phyloP scores from a whole-genome alignment of 1,140 invertebrate genomes.

The Drosophila willistoni region DNA sequence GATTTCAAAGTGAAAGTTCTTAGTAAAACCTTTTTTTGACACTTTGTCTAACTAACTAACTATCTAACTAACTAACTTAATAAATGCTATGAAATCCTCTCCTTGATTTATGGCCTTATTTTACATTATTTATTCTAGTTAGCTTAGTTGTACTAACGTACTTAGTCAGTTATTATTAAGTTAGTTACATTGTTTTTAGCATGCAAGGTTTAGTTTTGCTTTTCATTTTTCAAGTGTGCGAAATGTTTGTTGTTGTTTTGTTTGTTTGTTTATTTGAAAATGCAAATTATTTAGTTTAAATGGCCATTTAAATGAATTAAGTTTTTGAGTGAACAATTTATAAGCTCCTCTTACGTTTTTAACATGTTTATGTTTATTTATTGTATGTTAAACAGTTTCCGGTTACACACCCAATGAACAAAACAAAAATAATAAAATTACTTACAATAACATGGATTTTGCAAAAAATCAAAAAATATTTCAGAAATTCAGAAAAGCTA shows the following conservation, averaged over 20 bases:
- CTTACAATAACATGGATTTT: not conserved
- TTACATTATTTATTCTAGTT: not conserved
- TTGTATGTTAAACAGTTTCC: slow-evolving; percentile 58
- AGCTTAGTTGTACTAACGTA: not conserved
- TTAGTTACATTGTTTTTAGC: slow-evolving; percentile 4
- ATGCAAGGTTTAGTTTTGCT: slow-evolving; percentile 5
- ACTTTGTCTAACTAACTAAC: not conserved
- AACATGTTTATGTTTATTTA: slow-evolving; percentile 29
- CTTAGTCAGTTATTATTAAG: not conserved
- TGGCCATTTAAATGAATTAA: slow-evolving; percentile 51
- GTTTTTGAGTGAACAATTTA: slow-evolving; percentile 51
- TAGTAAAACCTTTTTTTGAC: not conserved
- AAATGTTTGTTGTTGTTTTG: slow-evolving; percentile 34
- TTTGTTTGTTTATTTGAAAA: slow-evolving; percentile 20
- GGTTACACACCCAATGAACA: slow-evolving; percentile 24
- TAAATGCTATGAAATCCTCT: not conserved
- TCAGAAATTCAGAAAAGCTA: too few relatives aligned
- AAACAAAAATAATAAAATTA: too few relatives aligned
- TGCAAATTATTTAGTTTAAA: slow-evolving; percentile 43
- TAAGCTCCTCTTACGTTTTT: slow-evolving; percentile 19
- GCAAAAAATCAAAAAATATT: too few relatives aligned
- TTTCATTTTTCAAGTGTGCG: slow-evolving; percentile 54
- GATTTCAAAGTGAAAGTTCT: not conserved
- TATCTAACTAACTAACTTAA: too few relatives aligned
- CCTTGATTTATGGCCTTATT: slow-evolving; percentile 9